Percentiles rank a stretch among this genome's conserved stretches.
Conservation (phyloP, 2,113 vertebrate species). For the Rallus limicola region DNA sequence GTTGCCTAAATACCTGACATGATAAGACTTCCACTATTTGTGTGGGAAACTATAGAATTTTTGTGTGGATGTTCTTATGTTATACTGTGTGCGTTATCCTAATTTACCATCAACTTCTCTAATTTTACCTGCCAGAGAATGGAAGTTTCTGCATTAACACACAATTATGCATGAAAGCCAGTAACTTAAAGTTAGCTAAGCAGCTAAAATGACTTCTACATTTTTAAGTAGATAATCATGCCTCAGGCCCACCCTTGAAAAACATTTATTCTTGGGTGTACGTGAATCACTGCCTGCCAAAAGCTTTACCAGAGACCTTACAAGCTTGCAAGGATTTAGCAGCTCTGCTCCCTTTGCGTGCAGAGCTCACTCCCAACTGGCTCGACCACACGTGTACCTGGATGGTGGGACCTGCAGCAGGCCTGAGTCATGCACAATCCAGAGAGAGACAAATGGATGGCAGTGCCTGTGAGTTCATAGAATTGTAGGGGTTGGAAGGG, state of each 20-base stretch:
- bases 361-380: neutral
- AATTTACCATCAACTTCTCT: neutral
- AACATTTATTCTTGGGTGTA: neutral
- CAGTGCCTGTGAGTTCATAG: rapidly evolving
- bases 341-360: rapidly evolving
- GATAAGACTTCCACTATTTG: neutral
- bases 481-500: no score
- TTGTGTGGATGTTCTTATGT: neutral
- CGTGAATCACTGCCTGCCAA: neutral
- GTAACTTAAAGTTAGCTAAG: neutral
- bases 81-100: neutral
- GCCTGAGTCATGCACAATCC: neutral
- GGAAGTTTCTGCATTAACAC: neutral
- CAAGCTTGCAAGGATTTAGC: neutral
- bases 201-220: neutral
- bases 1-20: neutral
- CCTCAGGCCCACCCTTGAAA: slow-evolving; percentile 17
- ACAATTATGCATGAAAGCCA: slow-evolving; percentile 3
- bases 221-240: neutral
- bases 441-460: neutral
- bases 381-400: neutral
- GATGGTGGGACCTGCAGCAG: rapidly evolving
- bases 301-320: neutral
- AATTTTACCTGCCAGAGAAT: slow-evolving; percentile 33
- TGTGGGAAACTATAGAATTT: neutral